These are phyloP conservation scores for Thomomys bottae DNA, from an alignment of 2,113 vertebrate genomes.

Conservation along the genomic window DNA sequence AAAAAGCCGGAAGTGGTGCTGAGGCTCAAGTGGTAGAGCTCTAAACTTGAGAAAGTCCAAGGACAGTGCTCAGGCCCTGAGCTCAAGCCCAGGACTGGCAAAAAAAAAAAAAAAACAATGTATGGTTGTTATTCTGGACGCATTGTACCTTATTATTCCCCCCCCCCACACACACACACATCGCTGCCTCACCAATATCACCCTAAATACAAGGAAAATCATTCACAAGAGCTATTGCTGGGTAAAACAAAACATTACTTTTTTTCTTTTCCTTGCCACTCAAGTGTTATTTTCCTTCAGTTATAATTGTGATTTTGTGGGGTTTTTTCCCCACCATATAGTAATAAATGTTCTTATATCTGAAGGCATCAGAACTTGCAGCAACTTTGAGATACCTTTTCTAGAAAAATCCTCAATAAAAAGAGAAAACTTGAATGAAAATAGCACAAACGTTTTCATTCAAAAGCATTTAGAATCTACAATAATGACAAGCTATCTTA, in stretches of 20 bases:
- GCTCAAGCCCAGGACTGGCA: too few species aligned
- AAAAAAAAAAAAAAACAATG: too few species aligned
- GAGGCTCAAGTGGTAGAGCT: too few species aligned
- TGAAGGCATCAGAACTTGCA: not conserved
- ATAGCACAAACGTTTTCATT: not conserved
- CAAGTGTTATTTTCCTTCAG: not conserved
- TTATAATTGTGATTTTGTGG: not conserved
- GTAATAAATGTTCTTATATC: not conserved
- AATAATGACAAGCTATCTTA: not conserved
- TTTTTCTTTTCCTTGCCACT: not conserved
- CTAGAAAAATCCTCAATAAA: not conserved
- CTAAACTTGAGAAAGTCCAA: too few species aligned
- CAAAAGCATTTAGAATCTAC: conserved; percentile 36
- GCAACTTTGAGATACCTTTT: not conserved
- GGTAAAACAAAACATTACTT: not conserved
- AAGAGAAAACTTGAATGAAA: not conserved
- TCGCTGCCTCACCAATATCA: not conserved
- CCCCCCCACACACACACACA: too few species aligned
- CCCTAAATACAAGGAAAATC: not conserved
- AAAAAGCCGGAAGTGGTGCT: too few species aligned
- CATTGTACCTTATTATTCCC: too few species aligned
- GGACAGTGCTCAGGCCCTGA: too few species aligned
- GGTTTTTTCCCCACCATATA: not conserved
- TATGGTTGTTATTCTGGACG: too few species aligned
- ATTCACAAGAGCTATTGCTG: not conserved